phyloP scores from a whole-genome alignment of 2,113 vertebrate species.

The Heptranchias perlo region DNA sequence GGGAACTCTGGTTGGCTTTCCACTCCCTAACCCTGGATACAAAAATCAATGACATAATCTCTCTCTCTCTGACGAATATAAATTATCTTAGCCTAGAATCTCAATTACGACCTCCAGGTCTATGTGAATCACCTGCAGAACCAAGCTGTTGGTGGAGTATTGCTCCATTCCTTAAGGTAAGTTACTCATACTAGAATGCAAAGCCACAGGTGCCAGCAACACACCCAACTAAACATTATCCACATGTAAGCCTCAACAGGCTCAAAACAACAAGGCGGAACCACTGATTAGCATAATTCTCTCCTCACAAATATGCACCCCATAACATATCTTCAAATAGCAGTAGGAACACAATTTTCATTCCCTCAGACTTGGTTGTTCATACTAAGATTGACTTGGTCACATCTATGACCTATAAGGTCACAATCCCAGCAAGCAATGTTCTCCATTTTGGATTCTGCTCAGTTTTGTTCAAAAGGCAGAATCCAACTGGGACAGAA shows the following conservation, averaged over 20 bases:
- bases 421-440: background rate
- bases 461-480: background rate
- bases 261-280: background rate
- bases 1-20: background rate
- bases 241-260: background rate
- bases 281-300: background rate
- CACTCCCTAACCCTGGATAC: background rate
- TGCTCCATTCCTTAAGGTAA: background rate
- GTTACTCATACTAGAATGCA: background rate
- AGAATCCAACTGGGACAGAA: background rate
- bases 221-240: background rate
- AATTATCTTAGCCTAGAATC: background rate
- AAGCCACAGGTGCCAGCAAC: background rate
- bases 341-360: background rate
- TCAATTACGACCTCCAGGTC: background rate
- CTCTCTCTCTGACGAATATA: background rate
- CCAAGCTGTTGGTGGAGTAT: background rate
- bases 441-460: background rate
- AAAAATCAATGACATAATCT: background rate
- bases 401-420: background rate
- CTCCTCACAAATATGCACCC: background rate
- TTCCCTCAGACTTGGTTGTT: background rate
- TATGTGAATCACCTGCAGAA: background rate
- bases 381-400: background rate
- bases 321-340: background rate